A percentile compares a stretch with the other conserved stretches of the same genome.
These are phyloP conservation scores for Rotaria socialis DNA, from an alignment of 2,888 invertebrate species.

Conservation along the genomic window DNA sequence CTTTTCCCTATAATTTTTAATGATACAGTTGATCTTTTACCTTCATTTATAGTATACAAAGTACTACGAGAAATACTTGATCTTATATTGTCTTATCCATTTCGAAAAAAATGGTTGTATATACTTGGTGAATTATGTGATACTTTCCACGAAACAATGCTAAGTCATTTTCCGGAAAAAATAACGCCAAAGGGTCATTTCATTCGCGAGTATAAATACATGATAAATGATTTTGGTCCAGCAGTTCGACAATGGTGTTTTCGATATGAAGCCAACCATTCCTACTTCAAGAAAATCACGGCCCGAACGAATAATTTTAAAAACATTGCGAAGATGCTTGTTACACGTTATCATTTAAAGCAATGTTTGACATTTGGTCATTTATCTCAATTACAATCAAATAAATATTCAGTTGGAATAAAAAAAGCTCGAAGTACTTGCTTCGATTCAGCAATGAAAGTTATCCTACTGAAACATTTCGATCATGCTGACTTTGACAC, in stretches of 20 bases:
- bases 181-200: not conserved
- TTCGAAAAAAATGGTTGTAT: not conserved
- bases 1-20: not conserved
- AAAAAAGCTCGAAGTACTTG: not conserved
- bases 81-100: not conserved
- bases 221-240: not conserved
- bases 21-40: not conserved
- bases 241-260: not conserved
- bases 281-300: not conserved
- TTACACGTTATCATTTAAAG: not conserved
- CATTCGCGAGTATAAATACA: not conserved
- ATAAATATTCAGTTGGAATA: not conserved
- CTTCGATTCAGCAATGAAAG: not conserved
- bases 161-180: not conserved
- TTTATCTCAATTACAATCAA: not conserved
- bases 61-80: not conserved
- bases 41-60: not conserved
- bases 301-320: not conserved
- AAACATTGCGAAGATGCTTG: not conserved
- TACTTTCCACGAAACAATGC: not conserved
- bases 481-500: not conserved
- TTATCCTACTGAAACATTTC: not conserved
- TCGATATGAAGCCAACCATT: not conserved
- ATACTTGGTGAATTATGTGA: not conserved
- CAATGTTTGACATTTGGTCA: not conserved